A percentile compares a stretch with the other conserved stretches of the same genome.
Conservation (phyloP, 92 coral and sea anemone genomes). For the Heliopora coerulea region DNA sequence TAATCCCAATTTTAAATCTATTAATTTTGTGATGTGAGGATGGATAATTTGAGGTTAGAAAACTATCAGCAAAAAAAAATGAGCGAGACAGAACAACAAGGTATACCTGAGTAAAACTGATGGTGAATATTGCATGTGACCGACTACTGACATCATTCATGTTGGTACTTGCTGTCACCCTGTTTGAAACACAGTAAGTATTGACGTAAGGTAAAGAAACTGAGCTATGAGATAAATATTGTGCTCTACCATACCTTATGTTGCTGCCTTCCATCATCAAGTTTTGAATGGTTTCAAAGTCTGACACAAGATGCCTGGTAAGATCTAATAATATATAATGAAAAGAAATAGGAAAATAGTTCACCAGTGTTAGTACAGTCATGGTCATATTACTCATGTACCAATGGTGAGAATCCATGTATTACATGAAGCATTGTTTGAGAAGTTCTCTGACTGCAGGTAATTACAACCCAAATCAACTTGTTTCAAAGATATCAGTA, state of each 20-base stretch:
- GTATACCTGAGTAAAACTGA: constrained; percentile 93
- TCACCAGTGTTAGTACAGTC: too few relatives aligned
- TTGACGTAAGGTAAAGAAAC: neutral
- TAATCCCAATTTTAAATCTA: too few relatives aligned
- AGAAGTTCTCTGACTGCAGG: too few relatives aligned
- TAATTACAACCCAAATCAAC: too few relatives aligned
- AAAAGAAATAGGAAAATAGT: neutral
- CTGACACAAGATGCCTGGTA: constrained; percentile 92
- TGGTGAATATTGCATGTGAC: constrained; percentile 96
- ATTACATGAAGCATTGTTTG: too few relatives aligned
- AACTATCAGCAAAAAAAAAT: neutral
- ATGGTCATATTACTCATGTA: too few relatives aligned
- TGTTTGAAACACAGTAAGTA: constrained; percentile 16
- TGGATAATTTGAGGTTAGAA: too few relatives aligned
- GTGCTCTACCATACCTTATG: constrained; percentile 69
- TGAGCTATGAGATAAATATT: neutral
- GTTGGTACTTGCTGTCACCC: constrained; percentile 94
- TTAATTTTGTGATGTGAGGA: too few relatives aligned
- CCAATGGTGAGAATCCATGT: too few relatives aligned
- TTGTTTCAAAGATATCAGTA: too few relatives aligned
- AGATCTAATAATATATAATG: constrained; percentile 51
- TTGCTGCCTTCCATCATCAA: constrained; percentile 90
- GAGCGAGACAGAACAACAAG: neutral
- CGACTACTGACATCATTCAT: constrained; percentile 97
- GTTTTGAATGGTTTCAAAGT: constrained; percentile 83